A percentile compares a stretch with the other conserved stretches of the same genome.
Evolutionary conservation across 37 sponge, comb jelly and placozoan genomes (phyloP).

Genomic region (Eunapius fragilis): DNA sequence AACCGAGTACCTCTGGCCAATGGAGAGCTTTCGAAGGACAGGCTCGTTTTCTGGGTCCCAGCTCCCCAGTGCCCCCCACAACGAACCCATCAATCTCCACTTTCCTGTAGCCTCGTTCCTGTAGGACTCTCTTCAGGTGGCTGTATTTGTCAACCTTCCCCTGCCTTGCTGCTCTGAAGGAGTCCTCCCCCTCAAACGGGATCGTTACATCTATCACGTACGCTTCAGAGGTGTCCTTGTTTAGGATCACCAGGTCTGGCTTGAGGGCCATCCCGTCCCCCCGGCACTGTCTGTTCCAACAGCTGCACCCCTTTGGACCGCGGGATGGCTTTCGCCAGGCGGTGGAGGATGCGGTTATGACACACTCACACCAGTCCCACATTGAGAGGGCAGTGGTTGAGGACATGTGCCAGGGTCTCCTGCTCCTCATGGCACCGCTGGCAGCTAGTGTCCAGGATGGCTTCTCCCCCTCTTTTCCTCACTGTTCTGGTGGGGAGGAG

Average conservation of each 20-base stretch:
- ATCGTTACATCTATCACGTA: constrained; percentile 8
- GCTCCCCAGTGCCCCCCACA: not conserved
- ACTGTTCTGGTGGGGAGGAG: constrained; percentile 25
- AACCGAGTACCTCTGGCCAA: not conserved
- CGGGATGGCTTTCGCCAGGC: not conserved
- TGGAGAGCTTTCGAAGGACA: not conserved
- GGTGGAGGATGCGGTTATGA: not conserved
- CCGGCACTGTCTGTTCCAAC: not conserved
- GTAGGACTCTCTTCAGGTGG: not conserved
- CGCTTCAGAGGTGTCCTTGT: not conserved
- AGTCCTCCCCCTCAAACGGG: not conserved
- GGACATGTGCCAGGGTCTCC: not conserved
- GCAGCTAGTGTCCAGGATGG: not conserved
- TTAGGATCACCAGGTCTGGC: constrained; percentile 3
- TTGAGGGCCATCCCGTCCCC: not conserved
- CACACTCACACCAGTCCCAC: not conserved
- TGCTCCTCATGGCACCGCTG: not conserved
- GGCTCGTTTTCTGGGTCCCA: not conserved
- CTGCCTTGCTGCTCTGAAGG: not conserved
- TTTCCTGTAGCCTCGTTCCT: not conserved
- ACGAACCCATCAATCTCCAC: not conserved
- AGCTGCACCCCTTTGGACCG: not conserved
- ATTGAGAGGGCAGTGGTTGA: not conserved
- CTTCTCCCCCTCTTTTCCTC: not conserved
- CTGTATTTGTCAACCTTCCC: not conserved